Conservation (phyloP, 2,797 vertebrate species). For the Gallirallus australis region DNA sequence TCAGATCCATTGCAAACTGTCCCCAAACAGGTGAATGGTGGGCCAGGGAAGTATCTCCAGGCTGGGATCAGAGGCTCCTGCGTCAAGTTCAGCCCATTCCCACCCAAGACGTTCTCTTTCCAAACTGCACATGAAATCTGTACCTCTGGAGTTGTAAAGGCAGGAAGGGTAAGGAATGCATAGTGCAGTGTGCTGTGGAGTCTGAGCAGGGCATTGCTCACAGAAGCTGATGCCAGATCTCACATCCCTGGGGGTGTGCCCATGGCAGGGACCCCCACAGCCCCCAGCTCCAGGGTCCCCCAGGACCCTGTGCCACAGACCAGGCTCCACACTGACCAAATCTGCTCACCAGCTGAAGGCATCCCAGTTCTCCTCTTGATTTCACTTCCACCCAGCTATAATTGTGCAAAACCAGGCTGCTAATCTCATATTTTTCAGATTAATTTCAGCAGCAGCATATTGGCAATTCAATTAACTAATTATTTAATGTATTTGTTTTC, state of each 20-base stretch:
- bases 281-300: not conserved
- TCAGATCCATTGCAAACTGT: not conserved
- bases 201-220: accelerated
- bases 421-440: not conserved
- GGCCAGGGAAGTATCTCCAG: not conserved
- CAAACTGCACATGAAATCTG: not conserved
- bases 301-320: accelerated
- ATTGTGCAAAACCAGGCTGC: accelerated
- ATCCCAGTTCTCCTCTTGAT: not conserved
- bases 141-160: accelerated
- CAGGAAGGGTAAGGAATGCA: not conserved
- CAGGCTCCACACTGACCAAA: accelerated
- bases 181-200: no score
- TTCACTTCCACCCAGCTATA: not conserved
- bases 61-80: not conserved
- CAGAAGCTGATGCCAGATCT: accelerated
- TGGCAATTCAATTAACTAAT: slow-evolving; percentile 41
- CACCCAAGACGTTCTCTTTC: not conserved
- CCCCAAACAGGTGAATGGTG: not conserved
- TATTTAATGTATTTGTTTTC: slow-evolving; percentile 26
- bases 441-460: not conserved
- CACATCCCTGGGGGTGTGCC: not conserved
- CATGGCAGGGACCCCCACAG: not conserved
- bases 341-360: not conserved
- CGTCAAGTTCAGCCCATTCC: no score